Percentiles rank a stretch among this genome's conserved stretches.
phyloP scores from a whole-genome alignment of 2,888 invertebrate species.

The Sepioteuthis lessoniana region DNA sequence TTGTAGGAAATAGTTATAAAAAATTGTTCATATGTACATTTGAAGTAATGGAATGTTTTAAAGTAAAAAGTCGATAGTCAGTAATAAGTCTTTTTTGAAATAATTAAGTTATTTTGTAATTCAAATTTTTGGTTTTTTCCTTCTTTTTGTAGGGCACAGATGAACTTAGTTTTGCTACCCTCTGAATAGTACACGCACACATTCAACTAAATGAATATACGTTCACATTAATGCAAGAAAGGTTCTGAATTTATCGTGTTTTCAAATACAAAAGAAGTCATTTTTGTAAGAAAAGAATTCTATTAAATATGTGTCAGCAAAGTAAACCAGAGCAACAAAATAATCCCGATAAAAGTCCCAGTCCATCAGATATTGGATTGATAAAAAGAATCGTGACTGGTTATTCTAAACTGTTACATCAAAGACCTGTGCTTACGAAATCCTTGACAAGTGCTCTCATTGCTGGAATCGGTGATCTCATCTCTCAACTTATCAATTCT shows the following conservation, averaged over 20 bases:
- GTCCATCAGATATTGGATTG: not conserved
- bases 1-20: not conserved
- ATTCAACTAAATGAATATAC: not conserved
- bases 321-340: not conserved
- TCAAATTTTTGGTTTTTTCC: not conserved
- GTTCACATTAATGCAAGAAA: not conserved
- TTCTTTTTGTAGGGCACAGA: not conserved
- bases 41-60: not conserved
- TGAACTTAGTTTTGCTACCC: not conserved
- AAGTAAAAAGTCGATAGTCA: not conserved
- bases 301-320: not conserved
- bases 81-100: not conserved
- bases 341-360: not conserved
- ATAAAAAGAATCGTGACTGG: slow-evolving; percentile 53
- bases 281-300: not conserved
- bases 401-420: slow-evolving; percentile 60
- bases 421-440: slow-evolving; percentile 66
- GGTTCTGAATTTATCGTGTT: no score
- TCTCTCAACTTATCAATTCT: slow-evolving; percentile 65
- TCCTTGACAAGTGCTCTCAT: slow-evolving; percentile 64
- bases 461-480: slow-evolving; percentile 63
- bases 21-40: not conserved
- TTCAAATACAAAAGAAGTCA: not conserved
- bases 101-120: not conserved
- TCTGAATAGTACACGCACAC: not conserved